Evolutionary conservation across 2,888 invertebrate species (phyloP).

Genomic region (Microplitis deprimator): DNA sequence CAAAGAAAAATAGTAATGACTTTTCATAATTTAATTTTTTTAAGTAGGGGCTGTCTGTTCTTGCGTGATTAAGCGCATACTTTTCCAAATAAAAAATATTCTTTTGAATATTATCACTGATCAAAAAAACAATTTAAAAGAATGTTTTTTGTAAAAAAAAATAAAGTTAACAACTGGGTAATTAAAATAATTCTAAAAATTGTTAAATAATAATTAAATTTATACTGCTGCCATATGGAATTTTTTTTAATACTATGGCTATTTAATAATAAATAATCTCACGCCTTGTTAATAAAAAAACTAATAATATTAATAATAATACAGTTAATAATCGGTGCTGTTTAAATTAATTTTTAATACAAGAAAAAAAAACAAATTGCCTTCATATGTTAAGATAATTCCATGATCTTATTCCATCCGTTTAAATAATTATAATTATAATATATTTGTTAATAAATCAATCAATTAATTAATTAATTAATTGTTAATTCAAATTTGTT

Average conservation of each 20-base stretch:
- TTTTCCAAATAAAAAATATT: too few species aligned
- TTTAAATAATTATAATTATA: constrained; percentile 5
- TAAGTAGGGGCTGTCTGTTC: too few species aligned
- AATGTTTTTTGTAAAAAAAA: too few species aligned
- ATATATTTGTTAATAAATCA: neutral
- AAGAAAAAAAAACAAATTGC: constrained; percentile 10
- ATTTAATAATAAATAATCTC: constrained; percentile 1
- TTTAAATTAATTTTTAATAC: constrained; percentile 18
- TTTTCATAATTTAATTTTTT: neutral
- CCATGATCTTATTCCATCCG: constrained; percentile 30
- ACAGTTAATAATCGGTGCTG: constrained; percentile 32
- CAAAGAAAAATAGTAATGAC: neutral
- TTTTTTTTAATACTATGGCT: neutral
- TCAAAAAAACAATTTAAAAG: too few species aligned
- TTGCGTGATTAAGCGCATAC: too few species aligned
- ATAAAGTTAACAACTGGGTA: neutral
- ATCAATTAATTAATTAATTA: neutral
- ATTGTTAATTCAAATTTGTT: neutral
- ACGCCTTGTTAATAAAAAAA: constrained; percentile 22
- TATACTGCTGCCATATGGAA: constrained; percentile 21
- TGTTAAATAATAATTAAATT: constrained; percentile 25
- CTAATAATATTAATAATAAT: neutral
- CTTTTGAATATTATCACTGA: too few species aligned
- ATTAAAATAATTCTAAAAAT: constrained; percentile 18
- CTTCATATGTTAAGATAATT: constrained; percentile 28